Conservation (phyloP, 53 echinoderm and acorn worm genomes). For the Antedon mediterranea region DNA sequence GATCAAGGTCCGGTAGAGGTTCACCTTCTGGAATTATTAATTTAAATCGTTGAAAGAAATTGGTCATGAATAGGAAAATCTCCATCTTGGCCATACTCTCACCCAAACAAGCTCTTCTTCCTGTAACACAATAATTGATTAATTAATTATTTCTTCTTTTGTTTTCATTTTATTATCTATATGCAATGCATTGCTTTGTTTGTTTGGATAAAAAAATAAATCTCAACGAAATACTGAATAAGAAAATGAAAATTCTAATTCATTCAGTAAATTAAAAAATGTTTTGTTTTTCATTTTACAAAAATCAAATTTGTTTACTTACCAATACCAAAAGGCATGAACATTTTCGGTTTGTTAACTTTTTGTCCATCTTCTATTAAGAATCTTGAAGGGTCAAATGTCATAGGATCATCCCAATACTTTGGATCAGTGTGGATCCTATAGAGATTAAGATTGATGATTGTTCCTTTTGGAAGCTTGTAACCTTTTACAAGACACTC, state of each 20-base stretch:
- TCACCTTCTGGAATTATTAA: neutral
- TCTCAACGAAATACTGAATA: too few relatives aligned
- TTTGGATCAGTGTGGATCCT: conserved; percentile 9
- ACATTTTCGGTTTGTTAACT: conserved; percentile 16
- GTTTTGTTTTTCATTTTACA: too few relatives aligned
- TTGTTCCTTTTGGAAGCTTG: neutral
- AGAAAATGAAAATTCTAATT: too few relatives aligned
- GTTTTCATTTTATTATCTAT: too few relatives aligned
- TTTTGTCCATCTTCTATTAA: conserved; percentile 10
- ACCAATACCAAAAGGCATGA: conserved; percentile 28
- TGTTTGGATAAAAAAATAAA: too few relatives aligned
- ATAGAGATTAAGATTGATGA: conserved; percentile 14
- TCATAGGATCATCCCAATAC: conserved; percentile 11
- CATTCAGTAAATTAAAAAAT: too few relatives aligned
- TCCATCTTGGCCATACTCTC: conserved; percentile 32
- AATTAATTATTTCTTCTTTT: too few relatives aligned
- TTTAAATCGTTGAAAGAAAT: conserved; percentile 26
- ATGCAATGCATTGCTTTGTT: too few relatives aligned
- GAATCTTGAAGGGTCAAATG: conserved; percentile 16
- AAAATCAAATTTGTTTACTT: neutral
- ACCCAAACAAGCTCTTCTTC: conserved; percentile 15
- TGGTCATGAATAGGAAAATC: conserved; percentile 28
- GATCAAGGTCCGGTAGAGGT: neutral
- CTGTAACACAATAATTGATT: too few relatives aligned
- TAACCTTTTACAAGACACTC: neutral